These are phyloP conservation scores for Ditylenchus dipsaci DNA, from an alignment of 1,140 invertebrate genomes.

Conservation along the genomic window DNA sequence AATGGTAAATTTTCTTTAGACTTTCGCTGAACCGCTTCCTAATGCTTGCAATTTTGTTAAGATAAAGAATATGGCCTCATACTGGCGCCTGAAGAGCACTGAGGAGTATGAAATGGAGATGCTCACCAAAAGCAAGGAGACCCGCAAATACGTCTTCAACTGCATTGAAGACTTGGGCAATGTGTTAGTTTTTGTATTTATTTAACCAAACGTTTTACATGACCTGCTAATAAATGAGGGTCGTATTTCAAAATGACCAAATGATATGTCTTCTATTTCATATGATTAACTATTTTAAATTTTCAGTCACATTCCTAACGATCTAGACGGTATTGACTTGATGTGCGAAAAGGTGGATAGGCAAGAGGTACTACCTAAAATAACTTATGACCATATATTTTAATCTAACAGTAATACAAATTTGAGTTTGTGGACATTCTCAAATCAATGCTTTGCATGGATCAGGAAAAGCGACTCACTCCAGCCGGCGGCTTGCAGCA, in stretches of 20 bases:
- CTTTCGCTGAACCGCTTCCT: background rate
- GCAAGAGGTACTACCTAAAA: slow-evolving; percentile 16
- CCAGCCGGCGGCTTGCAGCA: slow-evolving; percentile 51
- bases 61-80: slow-evolving; percentile 35
- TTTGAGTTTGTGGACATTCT: slow-evolving; percentile 50
- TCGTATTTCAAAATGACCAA: too few species aligned
- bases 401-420: too few species aligned
- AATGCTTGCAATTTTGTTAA: slow-evolving; percentile 13
- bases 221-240: too few species aligned
- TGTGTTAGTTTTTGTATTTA: slow-evolving; percentile 42
- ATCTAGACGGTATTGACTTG: slow-evolving; percentile 43
- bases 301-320: slow-evolving; percentile 35
- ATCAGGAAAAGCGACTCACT: slow-evolving; percentile 51
- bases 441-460: slow-evolving; percentile 55
- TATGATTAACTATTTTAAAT: too few species aligned
- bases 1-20: slow-evolving; percentile 62
- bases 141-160: slow-evolving; percentile 98
- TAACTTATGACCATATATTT: too few species aligned
- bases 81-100: slow-evolving; percentile 69
- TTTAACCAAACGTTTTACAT: background rate
- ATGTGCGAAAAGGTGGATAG: slow-evolving; percentile 48
- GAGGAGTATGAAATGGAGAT: slow-evolving; percentile 97
- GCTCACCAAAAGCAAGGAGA: slow-evolving; percentile 96
- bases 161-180: slow-evolving; percentile 93
- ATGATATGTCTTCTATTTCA: too few species aligned